Conservation (phyloP, 2,888 invertebrate species). For the Baccha elongata region DNA sequence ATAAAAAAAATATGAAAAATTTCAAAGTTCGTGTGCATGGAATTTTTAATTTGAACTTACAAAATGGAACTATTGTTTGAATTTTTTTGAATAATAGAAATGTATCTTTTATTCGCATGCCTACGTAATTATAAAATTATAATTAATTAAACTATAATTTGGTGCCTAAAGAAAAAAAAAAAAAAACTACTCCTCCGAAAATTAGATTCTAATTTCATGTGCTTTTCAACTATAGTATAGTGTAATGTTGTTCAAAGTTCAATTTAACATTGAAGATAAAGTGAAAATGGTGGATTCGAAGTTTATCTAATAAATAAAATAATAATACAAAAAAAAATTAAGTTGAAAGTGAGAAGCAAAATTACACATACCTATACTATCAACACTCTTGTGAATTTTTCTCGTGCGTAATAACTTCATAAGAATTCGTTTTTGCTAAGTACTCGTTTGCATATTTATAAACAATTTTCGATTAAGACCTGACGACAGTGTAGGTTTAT, state of each 20-base stretch:
- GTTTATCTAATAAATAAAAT: constrained; percentile 18
- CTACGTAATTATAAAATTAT: background rate
- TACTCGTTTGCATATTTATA: constrained; percentile 42
- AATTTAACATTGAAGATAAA: constrained; percentile 4
- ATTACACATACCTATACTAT: constrained; percentile 2
- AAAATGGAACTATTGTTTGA: background rate
- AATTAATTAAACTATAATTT: constrained; percentile 4
- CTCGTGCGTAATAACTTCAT: constrained; percentile 50
- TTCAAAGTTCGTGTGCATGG: background rate
- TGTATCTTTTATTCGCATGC: background rate
- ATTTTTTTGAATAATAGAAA: background rate
- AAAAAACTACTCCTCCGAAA: background rate
- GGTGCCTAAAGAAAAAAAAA: constrained; percentile 6
- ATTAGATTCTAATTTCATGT: background rate
- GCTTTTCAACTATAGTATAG: background rate
- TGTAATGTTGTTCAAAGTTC: constrained; percentile 36
- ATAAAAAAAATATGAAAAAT: background rate
- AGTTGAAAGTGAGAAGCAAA: constrained; percentile 12
- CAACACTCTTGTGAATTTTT: constrained; percentile 35
- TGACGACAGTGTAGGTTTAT: background rate
- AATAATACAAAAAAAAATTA: constrained; percentile 29
- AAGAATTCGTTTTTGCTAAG: constrained; percentile 16
- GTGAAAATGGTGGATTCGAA: constrained; percentile 23
- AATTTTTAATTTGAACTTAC: background rate
- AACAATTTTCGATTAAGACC: constrained; percentile 20